Evolutionary conservation across 1,140 invertebrate species (phyloP).

Genomic region (Augochlora pura): DNA sequence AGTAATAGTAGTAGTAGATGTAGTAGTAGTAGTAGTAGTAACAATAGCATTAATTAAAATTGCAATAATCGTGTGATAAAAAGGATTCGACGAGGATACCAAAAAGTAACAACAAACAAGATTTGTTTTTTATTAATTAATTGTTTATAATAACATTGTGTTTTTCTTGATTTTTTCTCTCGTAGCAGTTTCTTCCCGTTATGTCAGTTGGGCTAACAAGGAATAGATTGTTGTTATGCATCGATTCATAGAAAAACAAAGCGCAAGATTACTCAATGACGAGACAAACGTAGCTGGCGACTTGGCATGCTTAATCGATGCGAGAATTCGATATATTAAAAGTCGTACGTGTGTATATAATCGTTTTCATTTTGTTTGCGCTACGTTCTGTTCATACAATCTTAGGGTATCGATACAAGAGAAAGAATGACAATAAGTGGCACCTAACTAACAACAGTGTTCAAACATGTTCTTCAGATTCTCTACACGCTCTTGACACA

Average conservation of each 20-base stretch:
- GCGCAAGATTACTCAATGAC: slow-evolving; percentile 69
- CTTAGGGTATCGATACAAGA: slow-evolving; percentile 53
- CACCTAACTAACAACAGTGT: slow-evolving; percentile 53
- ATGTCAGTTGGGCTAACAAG: slow-evolving; percentile 62
- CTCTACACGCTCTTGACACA: slow-evolving; percentile 4
- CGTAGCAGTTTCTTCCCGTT: slow-evolving; percentile 49
- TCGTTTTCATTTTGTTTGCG: slow-evolving; percentile 48
- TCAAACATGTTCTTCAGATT: slow-evolving; percentile 33
- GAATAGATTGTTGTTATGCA: slow-evolving; percentile 57
- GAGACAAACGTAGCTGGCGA: slow-evolving; percentile 67
- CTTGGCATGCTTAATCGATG: slow-evolving; percentile 63
- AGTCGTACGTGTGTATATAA: slow-evolving; percentile 57
- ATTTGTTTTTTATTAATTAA: slow-evolving; percentile 76
- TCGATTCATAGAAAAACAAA: slow-evolving; percentile 73
- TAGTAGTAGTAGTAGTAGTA: too few relatives aligned
- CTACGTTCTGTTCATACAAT: slow-evolving; percentile 57
- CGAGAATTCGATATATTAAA: slow-evolving; percentile 60
- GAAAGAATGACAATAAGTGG: slow-evolving; percentile 61
- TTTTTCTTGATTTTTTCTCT: slow-evolving; percentile 59
- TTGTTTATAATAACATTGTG: slow-evolving; percentile 76
- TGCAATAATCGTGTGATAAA: background rate
- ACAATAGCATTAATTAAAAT: too few relatives aligned
- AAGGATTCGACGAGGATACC: slow-evolving; percentile 57
- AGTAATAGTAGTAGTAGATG: too few relatives aligned
- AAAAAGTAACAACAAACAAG: slow-evolving; percentile 76